Conservation (phyloP, 2,888 invertebrate species). For the Drosophila picticornis region DNA sequence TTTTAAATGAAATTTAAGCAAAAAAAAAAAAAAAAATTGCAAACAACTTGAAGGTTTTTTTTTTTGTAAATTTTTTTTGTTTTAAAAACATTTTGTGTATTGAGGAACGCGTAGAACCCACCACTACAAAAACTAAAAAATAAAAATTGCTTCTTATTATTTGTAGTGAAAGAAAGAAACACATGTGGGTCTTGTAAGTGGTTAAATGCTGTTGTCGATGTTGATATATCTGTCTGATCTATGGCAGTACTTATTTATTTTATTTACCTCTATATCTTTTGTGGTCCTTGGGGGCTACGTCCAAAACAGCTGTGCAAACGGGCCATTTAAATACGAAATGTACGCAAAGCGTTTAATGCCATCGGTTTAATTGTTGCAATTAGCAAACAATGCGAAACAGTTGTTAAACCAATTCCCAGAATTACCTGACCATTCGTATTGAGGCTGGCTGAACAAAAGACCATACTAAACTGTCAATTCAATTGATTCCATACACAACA, state of each 20-base stretch:
- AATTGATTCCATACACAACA: background rate
- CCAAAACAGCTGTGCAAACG: constrained; percentile 63
- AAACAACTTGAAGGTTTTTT: background rate
- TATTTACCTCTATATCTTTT: constrained; percentile 18
- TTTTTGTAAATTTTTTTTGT: background rate
- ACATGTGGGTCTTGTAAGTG: constrained; percentile 25
- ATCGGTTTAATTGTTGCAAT: constrained; percentile 59
- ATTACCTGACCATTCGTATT: constrained; percentile 45
- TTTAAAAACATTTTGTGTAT: background rate
- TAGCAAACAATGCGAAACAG: constrained; percentile 65
- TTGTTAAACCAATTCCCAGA: constrained; percentile 57
- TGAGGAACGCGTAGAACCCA: background rate
- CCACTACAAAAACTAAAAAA: too few species aligned
- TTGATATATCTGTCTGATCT: constrained; percentile 18
- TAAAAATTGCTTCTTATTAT: background rate
- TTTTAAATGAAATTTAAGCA: background rate
- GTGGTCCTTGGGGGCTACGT: constrained; percentile 24
- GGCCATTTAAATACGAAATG: constrained; percentile 34
- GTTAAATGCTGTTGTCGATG: background rate
- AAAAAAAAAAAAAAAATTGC: too few species aligned
- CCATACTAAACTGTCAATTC: constrained; percentile 11
- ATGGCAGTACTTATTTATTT: constrained; percentile 13
- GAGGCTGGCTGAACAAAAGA: constrained; percentile 33
- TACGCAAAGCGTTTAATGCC: constrained; percentile 39
- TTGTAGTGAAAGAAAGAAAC: constrained; percentile 18